phyloP scores from a whole-genome alignment of 2,113 vertebrate species.

The Mohoua ochrocephala region DNA sequence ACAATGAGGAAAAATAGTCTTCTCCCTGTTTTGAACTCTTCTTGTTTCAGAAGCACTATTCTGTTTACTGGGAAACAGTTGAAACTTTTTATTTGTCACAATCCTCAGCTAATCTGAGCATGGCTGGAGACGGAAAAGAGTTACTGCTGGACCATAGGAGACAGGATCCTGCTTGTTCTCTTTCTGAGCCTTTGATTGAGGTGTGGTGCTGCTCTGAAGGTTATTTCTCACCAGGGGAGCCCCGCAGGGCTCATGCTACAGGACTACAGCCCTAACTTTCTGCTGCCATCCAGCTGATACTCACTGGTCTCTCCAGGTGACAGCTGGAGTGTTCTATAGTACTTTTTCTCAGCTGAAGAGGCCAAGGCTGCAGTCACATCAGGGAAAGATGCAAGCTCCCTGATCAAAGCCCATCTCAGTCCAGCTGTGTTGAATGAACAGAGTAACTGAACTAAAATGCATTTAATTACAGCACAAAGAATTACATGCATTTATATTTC shows the following conservation, averaged over 20 bases:
- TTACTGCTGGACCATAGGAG: neutral
- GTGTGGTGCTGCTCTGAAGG: neutral
- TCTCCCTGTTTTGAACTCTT: neutral
- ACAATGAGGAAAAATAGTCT: neutral
- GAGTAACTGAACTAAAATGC: neutral
- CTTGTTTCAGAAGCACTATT: neutral
- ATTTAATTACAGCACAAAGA: neutral
- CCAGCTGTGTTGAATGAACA: neutral
- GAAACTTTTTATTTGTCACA: neutral
- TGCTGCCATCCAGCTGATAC: neutral
- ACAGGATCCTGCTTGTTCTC: neutral
- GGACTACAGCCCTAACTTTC: neutral
- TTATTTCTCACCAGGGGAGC: neutral
- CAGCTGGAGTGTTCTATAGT: neutral
- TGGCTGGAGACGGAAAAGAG: neutral
- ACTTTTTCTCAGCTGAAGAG: neutral
- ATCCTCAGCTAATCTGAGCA: neutral
- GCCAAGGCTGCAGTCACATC: neutral
- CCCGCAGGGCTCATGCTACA: neutral
- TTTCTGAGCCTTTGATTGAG: neutral
- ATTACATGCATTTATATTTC: neutral
- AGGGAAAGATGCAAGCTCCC: neutral
- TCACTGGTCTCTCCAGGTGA: neutral
- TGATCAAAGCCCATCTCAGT: neutral
- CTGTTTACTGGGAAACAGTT: neutral